Conservation (phyloP, 92 coral and sea anemone genomes). For the Muricea muricata region DNA sequence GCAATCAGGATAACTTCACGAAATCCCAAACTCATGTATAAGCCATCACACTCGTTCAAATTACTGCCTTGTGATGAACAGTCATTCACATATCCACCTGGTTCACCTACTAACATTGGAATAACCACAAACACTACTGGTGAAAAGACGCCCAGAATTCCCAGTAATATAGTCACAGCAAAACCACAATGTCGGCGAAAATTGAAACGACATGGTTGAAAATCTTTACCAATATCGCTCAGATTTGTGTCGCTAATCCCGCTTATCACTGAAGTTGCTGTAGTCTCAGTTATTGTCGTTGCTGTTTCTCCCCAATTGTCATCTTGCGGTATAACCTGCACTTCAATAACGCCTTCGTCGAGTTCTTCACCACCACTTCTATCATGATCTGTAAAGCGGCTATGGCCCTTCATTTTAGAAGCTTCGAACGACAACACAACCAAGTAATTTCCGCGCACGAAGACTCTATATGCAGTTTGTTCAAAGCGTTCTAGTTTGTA, state of each 20-base stretch:
- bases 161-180: conserved; percentile 71
- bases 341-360: conserved; percentile 98
- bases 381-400: conserved; percentile 61
- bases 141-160: conserved; percentile 78
- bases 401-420: conserved; percentile 57
- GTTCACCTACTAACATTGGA: conserved; percentile 81
- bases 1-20: conserved; percentile 83
- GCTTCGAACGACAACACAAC: conserved; percentile 34
- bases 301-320: conserved; percentile 99
- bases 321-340: conserved; percentile 98
- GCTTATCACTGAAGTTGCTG: conserved; percentile 96
- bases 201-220: conserved; percentile 71
- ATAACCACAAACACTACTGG: conserved; percentile 91
- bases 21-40: conserved; percentile 90
- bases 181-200: conserved; percentile 83
- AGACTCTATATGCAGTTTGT: not conserved
- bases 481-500: not conserved
- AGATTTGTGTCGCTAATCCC: conserved; percentile 85
- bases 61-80: conserved; percentile 18
- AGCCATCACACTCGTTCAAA: conserved; percentile 84
- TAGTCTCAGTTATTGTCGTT: conserved; percentile 90
- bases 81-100: conserved; percentile 57
- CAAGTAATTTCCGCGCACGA: not conserved
- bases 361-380: conserved; percentile 83
- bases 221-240: conserved; percentile 85